A percentile compares a stretch with the other conserved stretches of the same genome.
Evolutionary conservation across 2,113 vertebrate species (phyloP).

Genomic region (Centropus bengalensis): DNA sequence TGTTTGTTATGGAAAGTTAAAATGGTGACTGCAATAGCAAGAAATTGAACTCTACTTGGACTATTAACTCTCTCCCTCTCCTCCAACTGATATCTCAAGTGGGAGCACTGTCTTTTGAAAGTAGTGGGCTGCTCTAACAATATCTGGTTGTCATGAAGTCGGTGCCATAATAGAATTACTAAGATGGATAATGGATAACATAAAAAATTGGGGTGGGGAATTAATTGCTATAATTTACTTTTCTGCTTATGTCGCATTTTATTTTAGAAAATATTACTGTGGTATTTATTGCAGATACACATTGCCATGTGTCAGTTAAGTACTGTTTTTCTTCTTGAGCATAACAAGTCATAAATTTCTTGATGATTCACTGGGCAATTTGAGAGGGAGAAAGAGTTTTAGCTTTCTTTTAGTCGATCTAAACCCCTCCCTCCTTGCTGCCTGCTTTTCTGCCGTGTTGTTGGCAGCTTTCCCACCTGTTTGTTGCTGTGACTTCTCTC

Average conservation of each 20-base stretch:
- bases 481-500: neutral
- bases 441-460: fast-evolving
- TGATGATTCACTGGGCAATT: neutral
- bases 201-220: neutral
- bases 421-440: neutral
- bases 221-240: conserved; percentile 37
- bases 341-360: neutral
- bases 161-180: neutral
- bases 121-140: neutral
- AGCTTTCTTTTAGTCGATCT: neutral
- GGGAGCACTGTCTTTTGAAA: conserved; percentile 27
- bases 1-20: neutral
- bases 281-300: neutral
- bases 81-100: neutral
- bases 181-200: neutral
- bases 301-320: neutral
- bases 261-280: neutral
- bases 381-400: neutral
- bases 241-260: conserved; percentile 1
- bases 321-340: neutral
- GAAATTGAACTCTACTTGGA: neutral
- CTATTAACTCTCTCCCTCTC: neutral
- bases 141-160: neutral
- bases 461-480: neutral
- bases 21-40: neutral